Conservation (phyloP, 2,888 invertebrate genomes). For the Ophion obscuratus region DNA sequence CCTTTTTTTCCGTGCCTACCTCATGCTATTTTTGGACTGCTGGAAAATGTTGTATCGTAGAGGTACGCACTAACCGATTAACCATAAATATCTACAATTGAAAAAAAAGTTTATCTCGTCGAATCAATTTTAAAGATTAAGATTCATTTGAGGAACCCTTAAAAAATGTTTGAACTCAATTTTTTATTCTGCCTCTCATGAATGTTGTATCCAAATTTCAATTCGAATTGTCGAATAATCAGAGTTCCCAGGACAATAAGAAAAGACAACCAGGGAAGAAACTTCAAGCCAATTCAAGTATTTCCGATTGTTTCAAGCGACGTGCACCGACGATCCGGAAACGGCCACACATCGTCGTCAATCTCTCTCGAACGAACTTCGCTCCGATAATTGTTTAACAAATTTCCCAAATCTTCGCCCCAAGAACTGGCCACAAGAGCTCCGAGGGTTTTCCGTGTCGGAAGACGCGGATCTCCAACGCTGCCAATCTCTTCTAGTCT, state of each 20-base stretch:
- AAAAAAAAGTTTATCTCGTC: too few species aligned
- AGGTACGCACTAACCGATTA: too few species aligned
- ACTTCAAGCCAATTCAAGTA: neutral
- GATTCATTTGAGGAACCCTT: too few species aligned
- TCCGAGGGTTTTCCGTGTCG: constrained; percentile 38
- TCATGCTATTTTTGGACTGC: too few species aligned
- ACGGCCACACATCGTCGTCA: constrained; percentile 67
- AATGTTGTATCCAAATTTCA: too few species aligned
- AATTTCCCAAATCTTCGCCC: constrained; percentile 64
- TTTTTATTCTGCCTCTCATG: too few species aligned
- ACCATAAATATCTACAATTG: too few species aligned
- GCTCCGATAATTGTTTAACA: constrained; percentile 62
- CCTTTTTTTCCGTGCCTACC: too few species aligned
- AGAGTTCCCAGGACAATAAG: neutral
- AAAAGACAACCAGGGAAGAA: neutral
- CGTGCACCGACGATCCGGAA: constrained; percentile 59
- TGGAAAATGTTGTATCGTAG: too few species aligned
- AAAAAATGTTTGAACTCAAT: too few species aligned
- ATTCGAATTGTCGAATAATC: neutral
- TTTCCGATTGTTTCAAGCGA: constrained; percentile 29
- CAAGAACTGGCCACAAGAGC: constrained; percentile 60
- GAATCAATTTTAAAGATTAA: too few species aligned
- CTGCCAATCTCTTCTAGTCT: constrained; percentile 60
- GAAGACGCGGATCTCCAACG: constrained; percentile 47
- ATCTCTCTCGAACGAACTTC: constrained; percentile 44